Evolutionary conservation across 2,888 invertebrate species (phyloP), one percentile per base, ranked within the genome.

Genomic region (Melanchra persicariae): DNA sequence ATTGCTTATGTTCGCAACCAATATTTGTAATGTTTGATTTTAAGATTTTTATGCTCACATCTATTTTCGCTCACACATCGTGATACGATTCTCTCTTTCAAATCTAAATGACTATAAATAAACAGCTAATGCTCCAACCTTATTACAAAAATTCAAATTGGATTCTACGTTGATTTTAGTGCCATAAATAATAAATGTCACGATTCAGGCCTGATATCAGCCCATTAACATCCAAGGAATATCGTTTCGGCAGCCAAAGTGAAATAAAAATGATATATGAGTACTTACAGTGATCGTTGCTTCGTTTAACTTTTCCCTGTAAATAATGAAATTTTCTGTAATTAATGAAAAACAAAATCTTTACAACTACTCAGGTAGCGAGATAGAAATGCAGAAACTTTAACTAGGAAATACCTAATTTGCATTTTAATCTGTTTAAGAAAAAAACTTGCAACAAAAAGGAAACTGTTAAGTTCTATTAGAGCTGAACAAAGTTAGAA

Each of bases 241-340:
- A 76, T 47, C 52, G 24, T 65, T 61, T 52, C 12, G 57, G 63
- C 34, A 58, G n/a, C 17, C 55, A 10, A 70, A 71, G 24, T 71
- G 34, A 79, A 78, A 78, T 80, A 69, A 79, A 74, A 79, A 66
- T 79, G 43, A 79, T 57, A 60, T 59, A 79, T 37, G 47, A 62
- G 60, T 82, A 89, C 89, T 88, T 79, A 89, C 89, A 71, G 58
- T 82, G 64, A 66, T 89, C 89, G 26, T 63, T 78, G 79, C 86
- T 88, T 59, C 87, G 82, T 70, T 82, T 83, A 65, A 70, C 51
- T 15, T 67, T 76, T 30, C 40, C 75, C 84, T 84, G 85, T 77
- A 84, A 84, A 40, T 77, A 84, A 85, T 79, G 55, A 85, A 45
- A 77, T 70, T 68, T 58, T 67, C 83, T 85, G 84, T 74, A 85